These are phyloP conservation scores for Drosophila nikananu DNA, from an alignment of 1,140 invertebrate genomes.

Conservation along the genomic window DNA sequence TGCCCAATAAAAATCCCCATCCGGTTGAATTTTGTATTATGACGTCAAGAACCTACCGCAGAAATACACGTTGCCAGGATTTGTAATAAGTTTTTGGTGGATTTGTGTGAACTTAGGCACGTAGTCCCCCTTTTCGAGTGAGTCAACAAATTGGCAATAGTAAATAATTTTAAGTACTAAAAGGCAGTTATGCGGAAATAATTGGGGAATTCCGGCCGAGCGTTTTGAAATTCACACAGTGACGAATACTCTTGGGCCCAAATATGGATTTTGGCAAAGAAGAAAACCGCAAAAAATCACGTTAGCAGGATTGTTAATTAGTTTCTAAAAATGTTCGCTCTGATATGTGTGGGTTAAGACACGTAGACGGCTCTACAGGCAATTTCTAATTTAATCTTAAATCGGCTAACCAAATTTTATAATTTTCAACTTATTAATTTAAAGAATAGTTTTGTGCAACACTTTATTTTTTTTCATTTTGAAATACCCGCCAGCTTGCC, in stretches of 20 bases:
- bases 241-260: neutral
- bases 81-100: constrained; percentile 29
- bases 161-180: constrained; percentile 19
- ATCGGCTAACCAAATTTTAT: too few species aligned
- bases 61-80: constrained; percentile 26
- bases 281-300: constrained; percentile 14
- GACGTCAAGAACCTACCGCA: constrained; percentile 27
- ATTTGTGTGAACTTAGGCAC: constrained; percentile 59
- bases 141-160: constrained; percentile 25
- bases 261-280: neutral
- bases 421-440: too few species aligned
- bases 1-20: constrained; percentile 58
- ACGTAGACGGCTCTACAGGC: constrained; percentile 39
- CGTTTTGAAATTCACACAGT: neutral
- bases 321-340: constrained; percentile 19
- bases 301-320: constrained; percentile 57
- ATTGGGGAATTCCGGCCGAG: constrained; percentile 13
- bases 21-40: constrained; percentile 12
- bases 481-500: constrained; percentile 37
- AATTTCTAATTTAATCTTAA: neutral
- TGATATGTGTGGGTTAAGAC: constrained; percentile 43
- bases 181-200: constrained; percentile 36
- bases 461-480: constrained; percentile 16
- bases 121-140: constrained; percentile 43
- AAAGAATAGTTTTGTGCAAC: too few species aligned